Percentiles rank a stretch among this genome's conserved stretches.
Evolutionary conservation across 2,113 vertebrate species (phyloP).

Genomic region (Toxotes jaculatrix): DNA sequence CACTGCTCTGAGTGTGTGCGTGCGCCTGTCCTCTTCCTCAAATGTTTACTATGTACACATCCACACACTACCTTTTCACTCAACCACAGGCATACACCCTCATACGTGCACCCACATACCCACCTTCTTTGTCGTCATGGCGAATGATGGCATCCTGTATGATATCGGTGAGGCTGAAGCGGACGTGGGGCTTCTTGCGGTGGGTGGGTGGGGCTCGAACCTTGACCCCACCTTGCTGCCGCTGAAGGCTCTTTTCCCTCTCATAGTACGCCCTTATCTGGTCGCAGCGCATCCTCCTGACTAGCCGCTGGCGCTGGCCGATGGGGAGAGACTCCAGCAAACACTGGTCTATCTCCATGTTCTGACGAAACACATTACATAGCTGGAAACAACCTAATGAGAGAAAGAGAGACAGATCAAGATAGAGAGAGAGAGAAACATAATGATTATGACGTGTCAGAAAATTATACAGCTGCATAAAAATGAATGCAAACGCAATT

Average conservation of each 20-base stretch:
- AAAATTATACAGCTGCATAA: not conserved
- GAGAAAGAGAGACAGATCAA: constrained; percentile 20
- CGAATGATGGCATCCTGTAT: constrained; percentile 90
- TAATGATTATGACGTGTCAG: not conserved
- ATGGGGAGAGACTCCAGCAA: constrained; percentile 97
- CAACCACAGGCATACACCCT: not conserved
- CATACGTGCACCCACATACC: not conserved
- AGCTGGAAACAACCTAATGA: constrained; percentile 96
- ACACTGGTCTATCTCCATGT: constrained; percentile 99
- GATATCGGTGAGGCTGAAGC: constrained; percentile 84
- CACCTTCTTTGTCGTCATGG: constrained; percentile 96
- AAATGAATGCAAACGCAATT: not conserved
- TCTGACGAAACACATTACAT: constrained; percentile 97
- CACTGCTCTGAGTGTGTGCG: not conserved
- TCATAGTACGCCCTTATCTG: constrained; percentile 95
- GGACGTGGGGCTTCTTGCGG: constrained; percentile 85
- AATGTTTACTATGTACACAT: constrained; percentile 2
- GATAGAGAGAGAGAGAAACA: not conserved
- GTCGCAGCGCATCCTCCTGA: constrained; percentile 95
- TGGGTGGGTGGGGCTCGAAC: constrained; percentile 65
- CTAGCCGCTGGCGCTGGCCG: constrained; percentile 94
- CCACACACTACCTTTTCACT: not conserved
- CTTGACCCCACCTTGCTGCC: constrained; percentile 83
- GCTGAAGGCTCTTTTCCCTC: constrained; percentile 89
- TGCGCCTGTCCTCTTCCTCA: not conserved